A percentile compares a stretch with the other conserved stretches of the same genome.
These are phyloP conservation scores for Drosophila nasuta DNA, from an alignment of 1,140 invertebrate species.

Conservation along the genomic window DNA sequence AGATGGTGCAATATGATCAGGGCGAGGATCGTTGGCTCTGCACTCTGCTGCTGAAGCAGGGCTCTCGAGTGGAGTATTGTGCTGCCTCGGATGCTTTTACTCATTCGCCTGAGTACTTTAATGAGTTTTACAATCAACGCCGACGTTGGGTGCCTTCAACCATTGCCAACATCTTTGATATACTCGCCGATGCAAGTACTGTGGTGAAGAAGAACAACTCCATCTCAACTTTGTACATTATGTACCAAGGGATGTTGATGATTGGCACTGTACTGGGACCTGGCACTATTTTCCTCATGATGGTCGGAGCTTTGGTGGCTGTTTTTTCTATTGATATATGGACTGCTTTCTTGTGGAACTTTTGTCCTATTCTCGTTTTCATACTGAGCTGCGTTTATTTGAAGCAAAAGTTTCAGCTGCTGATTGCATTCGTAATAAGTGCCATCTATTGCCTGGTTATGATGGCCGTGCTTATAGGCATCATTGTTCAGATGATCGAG, in stretches of 20 bases:
- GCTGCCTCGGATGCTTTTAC: constrained; percentile 97
- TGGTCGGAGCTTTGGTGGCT: constrained; percentile 94
- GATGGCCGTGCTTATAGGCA: constrained; percentile 96
- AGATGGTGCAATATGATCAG: constrained; percentile 97
- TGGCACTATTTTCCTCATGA: constrained; percentile 95
- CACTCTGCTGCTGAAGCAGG: constrained; percentile 93
- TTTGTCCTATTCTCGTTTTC: constrained; percentile 91
- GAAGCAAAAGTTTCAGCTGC: constrained; percentile 90
- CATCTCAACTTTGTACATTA: constrained; percentile 93
- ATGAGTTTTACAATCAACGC: constrained; percentile 95
- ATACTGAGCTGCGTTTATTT: constrained; percentile 90
- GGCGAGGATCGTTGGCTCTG: constrained; percentile 95
- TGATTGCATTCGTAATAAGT: constrained; percentile 91
- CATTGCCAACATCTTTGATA: constrained; percentile 94
- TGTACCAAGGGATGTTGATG: constrained; percentile 90
- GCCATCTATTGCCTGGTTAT: constrained; percentile 94
- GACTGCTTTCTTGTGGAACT: constrained; percentile 91
- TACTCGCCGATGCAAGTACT: constrained; percentile 90
- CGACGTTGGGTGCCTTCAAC: constrained; percentile 96
- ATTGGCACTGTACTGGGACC: constrained; percentile 84
- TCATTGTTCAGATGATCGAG: constrained; percentile 91
- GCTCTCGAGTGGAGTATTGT: constrained; percentile 95
- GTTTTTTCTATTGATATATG: constrained; percentile 92
- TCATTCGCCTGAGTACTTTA: constrained; percentile 94
- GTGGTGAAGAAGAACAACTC: constrained; percentile 93